These are phyloP conservation scores for Garra rufa DNA, from an alignment of 2,113 vertebrate species.

Conservation along the genomic window DNA sequence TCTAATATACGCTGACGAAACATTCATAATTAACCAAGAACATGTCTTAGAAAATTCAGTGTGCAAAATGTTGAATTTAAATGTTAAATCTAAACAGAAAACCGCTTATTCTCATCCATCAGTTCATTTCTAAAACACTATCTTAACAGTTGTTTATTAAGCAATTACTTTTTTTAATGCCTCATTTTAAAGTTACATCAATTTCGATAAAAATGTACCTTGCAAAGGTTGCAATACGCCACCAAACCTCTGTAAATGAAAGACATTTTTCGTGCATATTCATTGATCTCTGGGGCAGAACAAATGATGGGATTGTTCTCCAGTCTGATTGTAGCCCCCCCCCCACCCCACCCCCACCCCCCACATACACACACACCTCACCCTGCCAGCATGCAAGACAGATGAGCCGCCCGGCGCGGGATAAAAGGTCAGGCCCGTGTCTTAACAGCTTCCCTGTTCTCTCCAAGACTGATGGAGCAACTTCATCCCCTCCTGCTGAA, in stretches of 20 bases:
- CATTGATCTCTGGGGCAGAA: slow-evolving; percentile 50
- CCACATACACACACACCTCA: neutral
- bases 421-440: slow-evolving; percentile 34
- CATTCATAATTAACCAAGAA: neutral
- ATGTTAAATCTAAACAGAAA: neutral
- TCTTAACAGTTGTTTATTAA: neutral
- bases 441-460: slow-evolving; percentile 23
- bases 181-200: neutral
- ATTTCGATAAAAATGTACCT: neutral
- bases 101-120: neutral
- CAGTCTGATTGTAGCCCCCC: no score
- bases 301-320: slow-evolving; percentile 2
- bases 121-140: neutral
- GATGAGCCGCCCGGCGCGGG: slow-evolving; percentile 16
- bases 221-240: neutral
- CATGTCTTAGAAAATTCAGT: neutral
- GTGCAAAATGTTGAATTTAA: neutral
- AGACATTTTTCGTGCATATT: slow-evolving; percentile 3
- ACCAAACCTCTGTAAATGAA: slow-evolving; percentile 3
- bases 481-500: slow-evolving; percentile 1
- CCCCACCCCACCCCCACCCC: no score
- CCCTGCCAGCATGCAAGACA: slow-evolving; percentile 16
- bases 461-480: slow-evolving; percentile 36
- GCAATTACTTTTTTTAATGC: neutral
- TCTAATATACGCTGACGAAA: neutral